These are phyloP conservation scores for Teinopalpus imperialis DNA, from an alignment of 2,888 invertebrate genomes.

Conservation along the genomic window DNA sequence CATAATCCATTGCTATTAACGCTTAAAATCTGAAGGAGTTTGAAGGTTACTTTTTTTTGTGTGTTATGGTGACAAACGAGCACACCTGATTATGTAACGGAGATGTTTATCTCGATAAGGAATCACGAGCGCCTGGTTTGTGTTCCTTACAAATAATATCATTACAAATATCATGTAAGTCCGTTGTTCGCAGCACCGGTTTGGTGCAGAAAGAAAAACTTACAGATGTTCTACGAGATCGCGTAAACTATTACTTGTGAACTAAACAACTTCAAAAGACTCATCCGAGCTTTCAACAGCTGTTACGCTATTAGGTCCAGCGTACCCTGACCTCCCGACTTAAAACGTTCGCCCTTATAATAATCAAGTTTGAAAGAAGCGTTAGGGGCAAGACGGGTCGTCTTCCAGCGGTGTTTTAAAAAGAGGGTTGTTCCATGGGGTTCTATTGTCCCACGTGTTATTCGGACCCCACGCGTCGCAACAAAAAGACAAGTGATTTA, in stretches of 20 bases:
- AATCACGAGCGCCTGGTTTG: too few species aligned
- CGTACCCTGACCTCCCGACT: constrained; percentile 36
- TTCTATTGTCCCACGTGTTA: constrained; percentile 61
- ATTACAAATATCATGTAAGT: too few species aligned
- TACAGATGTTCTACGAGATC: constrained; percentile 40
- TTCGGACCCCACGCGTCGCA: constrained; percentile 70
- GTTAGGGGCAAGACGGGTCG: constrained; percentile 19
- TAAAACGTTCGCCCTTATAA: constrained; percentile 11
- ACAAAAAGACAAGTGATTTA: constrained; percentile 66
- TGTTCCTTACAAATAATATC: too few species aligned
- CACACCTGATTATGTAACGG: too few species aligned
- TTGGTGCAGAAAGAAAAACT: constrained; percentile 30
- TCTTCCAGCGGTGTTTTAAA: constrained; percentile 14
- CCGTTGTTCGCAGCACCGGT: too few species aligned
- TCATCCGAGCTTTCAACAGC: constrained; percentile 54
- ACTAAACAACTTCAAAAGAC: constrained; percentile 64
- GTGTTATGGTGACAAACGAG: too few species aligned
- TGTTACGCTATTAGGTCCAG: constrained; percentile 50
- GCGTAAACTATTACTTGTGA: constrained; percentile 49
- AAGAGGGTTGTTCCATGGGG: constrained; percentile 27
- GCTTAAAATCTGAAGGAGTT: too few species aligned
- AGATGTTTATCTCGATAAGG: too few species aligned
- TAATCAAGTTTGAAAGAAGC: constrained; percentile 13
- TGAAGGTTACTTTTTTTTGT: too few species aligned
- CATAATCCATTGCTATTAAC: too few species aligned